phyloP scores from a whole-genome alignment of 2,113 vertebrate genomes.

The Campylomormyrus tamandua region DNA sequence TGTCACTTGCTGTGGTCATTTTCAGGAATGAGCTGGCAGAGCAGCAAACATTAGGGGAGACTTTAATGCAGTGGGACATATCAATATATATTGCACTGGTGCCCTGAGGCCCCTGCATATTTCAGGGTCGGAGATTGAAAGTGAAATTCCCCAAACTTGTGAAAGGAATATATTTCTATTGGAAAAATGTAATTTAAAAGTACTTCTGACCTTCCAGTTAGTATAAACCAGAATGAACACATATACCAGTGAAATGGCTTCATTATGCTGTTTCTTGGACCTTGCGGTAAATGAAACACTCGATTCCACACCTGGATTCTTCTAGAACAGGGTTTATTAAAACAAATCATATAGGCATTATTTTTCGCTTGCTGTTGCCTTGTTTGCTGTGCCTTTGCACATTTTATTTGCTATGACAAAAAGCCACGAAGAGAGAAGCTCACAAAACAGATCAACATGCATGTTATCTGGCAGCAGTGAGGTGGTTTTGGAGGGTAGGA shows the following conservation, averaged over 20 bases:
- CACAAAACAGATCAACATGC: neutral
- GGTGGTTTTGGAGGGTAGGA: neutral
- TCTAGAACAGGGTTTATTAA: neutral
- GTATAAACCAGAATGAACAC: neutral
- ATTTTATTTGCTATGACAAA: neutral
- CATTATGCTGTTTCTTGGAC: neutral
- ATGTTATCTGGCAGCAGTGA: neutral
- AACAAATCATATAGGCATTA: neutral
- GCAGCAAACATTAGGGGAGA: neutral
- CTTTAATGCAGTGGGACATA: neutral
- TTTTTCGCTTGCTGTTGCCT: neutral
- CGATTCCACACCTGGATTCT: neutral
- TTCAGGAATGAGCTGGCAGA: neutral
- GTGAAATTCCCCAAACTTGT: neutral
- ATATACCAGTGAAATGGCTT: neutral
- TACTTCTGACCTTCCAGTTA: neutral
- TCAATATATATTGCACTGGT: neutral
- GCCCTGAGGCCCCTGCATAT: neutral
- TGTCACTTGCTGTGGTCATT: neutral
- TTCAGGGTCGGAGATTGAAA: neutral
- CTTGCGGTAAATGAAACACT: neutral
- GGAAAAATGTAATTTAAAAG: constrained; percentile 1
- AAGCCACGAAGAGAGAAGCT: neutral
- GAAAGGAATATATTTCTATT: neutral
- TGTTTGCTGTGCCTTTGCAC: neutral